Percentiles rank a stretch among this genome's conserved stretches.
phyloP scores from a whole-genome alignment of 2,888 invertebrate species.

The Amiota mariae region DNA sequence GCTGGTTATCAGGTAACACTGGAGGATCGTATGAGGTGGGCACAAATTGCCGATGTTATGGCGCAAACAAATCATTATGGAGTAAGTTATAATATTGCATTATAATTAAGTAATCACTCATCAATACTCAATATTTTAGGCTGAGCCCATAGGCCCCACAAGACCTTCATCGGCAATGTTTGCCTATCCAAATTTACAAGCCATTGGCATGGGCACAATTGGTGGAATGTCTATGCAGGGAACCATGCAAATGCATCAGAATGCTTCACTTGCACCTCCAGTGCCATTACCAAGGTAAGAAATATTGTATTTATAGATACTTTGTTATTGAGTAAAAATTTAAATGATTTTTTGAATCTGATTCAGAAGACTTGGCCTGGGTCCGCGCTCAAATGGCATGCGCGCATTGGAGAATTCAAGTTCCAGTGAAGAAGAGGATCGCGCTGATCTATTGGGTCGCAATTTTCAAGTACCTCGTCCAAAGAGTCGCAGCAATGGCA shows the following conservation, averaged over 20 bases:
- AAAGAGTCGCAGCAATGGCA: constrained; percentile 83
- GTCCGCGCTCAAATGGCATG: constrained; percentile 74
- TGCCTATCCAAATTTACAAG: constrained; percentile 81
- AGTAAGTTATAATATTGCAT: constrained; percentile 75
- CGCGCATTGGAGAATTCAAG: constrained; percentile 76
- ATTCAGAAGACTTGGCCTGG: constrained; percentile 68
- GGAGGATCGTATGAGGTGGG: constrained; percentile 89
- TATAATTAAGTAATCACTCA: constrained; percentile 1
- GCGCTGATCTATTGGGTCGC: constrained; percentile 83
- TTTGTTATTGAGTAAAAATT: background rate
- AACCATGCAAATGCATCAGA: constrained; percentile 71
- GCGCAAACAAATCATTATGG: constrained; percentile 89
- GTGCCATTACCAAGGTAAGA: constrained; percentile 82
- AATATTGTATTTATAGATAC: constrained; percentile 35
- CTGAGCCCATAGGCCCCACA: constrained; percentile 82
- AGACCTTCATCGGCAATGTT: constrained; percentile 89
- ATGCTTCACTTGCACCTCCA: constrained; percentile 74
- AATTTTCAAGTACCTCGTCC: constrained; percentile 87
- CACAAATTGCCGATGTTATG: constrained; percentile 91
- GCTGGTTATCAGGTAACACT: constrained; percentile 84
- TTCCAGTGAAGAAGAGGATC: constrained; percentile 81
- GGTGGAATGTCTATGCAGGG: constrained; percentile 75
- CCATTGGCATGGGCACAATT: constrained; percentile 69
- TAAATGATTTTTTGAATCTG: background rate
- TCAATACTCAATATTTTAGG: constrained; percentile 73